Evolutionary conservation across 2,113 vertebrate genomes (phyloP), one percentile per base, ranked within the genome.

Genomic region (Caloenas nicobarica): DNA sequence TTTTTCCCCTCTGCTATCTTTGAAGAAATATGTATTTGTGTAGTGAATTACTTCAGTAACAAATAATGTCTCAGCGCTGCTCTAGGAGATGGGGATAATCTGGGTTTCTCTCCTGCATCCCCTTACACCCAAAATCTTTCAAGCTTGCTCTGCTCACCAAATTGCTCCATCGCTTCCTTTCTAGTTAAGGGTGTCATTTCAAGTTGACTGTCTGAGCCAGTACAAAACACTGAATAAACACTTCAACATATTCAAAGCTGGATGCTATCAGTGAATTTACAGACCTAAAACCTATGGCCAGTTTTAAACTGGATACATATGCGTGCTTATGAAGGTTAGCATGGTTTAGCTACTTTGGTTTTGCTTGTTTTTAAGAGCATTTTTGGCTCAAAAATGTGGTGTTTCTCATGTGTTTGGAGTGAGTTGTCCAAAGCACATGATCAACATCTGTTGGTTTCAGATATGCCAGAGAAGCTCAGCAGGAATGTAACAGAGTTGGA

Each of bases 351-450:
- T 91, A 3, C 65, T 91, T 88, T 18, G 44, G 18, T 31, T 93
- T 91, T 95, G 9, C 72, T 78, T 82, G 66, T 6, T 68, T 88
- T 72, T 94, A 72, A 91, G 54, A 96, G 40, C 40, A 29, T 28
- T 96, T 96, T 91, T 96, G 87, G 44, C 90, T 94, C 26, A 51
- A 82, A 88, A 72, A 54, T 81, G 19, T 34, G 23, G 42, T 65
- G 16, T 69, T 17, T 92, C 14, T 86, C 80, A 71, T 0, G 0
- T 88, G 46, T 89, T 92, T 84, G 69, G 77, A 93, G 89, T 79
- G 70, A 60, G n/a, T 40, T 76, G 22, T 73, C 62, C 58, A 51
- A 64, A 95, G 82, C 88, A 86, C 44, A 53, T 79, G 81, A 88
- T 64, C 46, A 94, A 56, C 84, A 91, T 88, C 82, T 93, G 88